A percentile compares a stretch with the other conserved stretches of the same genome.
Evolutionary conservation across 2,888 invertebrate species (phyloP).

Genomic region (Trichopria drosophilae): DNA sequence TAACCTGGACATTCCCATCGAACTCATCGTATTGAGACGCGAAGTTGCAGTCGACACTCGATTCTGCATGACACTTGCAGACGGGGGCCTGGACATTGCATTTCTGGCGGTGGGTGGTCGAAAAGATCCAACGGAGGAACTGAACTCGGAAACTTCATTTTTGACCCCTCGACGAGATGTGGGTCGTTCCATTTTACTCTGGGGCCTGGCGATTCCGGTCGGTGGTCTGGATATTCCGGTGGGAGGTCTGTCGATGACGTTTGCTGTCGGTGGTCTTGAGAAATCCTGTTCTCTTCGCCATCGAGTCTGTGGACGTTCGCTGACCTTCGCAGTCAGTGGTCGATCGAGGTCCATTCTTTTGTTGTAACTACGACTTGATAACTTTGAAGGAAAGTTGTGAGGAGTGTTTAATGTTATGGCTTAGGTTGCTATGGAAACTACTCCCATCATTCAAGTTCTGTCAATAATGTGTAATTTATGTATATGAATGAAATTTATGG

Average conservation of each 20-base stretch:
- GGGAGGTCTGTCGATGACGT: conserved; percentile 26
- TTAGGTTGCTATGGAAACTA: no score
- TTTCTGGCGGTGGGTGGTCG: conserved; percentile 45
- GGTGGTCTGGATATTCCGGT: conserved; percentile 39
- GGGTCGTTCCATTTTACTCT: conserved; percentile 46
- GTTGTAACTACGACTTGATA: no score
- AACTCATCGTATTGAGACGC: conserved; percentile 39
- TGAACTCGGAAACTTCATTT: conserved; percentile 37
- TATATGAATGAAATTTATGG: no score
- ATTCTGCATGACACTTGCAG: conserved; percentile 41
- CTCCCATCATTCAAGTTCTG: no score
- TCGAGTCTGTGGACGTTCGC: conserved; percentile 43
- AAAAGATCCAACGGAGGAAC: conserved; percentile 22
- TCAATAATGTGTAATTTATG: no score
- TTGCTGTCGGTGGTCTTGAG: conserved; percentile 6
- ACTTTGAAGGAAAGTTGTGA: no score
- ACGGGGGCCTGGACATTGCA: conserved; percentile 46
- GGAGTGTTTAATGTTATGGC: no score
- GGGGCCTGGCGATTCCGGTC: conserved; percentile 35
- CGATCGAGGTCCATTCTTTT: conserved; percentile 41
- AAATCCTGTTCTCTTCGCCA: conserved; percentile 39
- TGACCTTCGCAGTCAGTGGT: conserved; percentile 32
- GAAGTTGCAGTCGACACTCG: conserved; percentile 40
- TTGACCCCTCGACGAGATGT: conserved; percentile 51
- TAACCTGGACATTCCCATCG: conserved; percentile 34